Conservation (phyloP, 2,888 invertebrate species). For the Adineta ricciae region DNA sequence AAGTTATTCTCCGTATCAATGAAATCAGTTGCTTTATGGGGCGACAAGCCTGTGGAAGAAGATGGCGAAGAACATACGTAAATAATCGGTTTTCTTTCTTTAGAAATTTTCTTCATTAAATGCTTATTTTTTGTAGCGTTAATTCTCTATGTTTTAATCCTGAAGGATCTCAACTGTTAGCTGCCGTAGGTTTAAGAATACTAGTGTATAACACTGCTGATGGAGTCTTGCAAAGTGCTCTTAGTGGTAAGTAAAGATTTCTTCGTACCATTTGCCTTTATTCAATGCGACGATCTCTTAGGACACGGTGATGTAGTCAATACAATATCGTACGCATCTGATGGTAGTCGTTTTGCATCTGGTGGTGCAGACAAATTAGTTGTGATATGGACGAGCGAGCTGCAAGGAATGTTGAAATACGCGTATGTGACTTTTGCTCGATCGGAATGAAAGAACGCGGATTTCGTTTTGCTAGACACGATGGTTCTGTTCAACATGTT, state of each 20-base stretch:
- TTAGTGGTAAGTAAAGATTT: conserved; percentile 60
- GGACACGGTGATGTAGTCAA: conserved; percentile 85
- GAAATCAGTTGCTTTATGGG: not conserved
- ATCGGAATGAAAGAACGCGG: not conserved
- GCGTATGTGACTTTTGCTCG: conserved; percentile 55
- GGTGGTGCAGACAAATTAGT: conserved; percentile 93
- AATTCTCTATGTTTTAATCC: conserved; percentile 90
- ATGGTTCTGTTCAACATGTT: conserved; percentile 85
- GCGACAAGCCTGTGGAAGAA: not conserved
- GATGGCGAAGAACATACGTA: conserved; percentile 2
- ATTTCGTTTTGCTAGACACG: conserved; percentile 55
- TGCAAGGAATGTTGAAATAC: conserved; percentile 84
- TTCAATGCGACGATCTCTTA: not conserved
- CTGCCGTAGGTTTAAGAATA: conserved; percentile 85
- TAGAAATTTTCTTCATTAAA: not conserved
- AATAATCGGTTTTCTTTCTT: not conserved
- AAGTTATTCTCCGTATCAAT: not conserved
- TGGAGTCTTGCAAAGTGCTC: conserved; percentile 75
- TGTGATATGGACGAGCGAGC: conserved; percentile 89
- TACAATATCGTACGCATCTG: conserved; percentile 77
- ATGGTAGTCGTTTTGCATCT: conserved; percentile 90
- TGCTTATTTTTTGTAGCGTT: too few species aligned
- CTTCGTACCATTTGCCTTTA: not conserved
- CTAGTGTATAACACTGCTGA: conserved; percentile 83
- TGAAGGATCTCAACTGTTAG: conserved; percentile 81